Evolutionary conservation across 2,113 vertebrate species (phyloP).

Genomic region (Stegastes partitus): DNA sequence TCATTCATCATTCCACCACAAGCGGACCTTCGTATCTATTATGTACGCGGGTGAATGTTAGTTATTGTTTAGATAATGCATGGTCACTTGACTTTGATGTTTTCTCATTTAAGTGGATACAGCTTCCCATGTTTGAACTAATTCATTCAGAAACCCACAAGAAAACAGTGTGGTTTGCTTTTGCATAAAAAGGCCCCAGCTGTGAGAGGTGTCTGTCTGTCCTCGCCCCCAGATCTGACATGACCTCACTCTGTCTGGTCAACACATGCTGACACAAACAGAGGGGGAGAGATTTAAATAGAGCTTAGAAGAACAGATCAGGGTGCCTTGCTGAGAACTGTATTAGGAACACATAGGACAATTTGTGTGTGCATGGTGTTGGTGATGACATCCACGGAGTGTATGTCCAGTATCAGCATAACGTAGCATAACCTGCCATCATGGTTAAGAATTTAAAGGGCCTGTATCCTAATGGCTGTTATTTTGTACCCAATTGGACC

Average conservation of each 20-base stretch:
- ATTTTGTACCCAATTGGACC: too few relatives aligned
- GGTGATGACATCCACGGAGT: too few relatives aligned
- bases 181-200: neutral
- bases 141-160: conserved; percentile 13
- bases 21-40: conserved; percentile 6
- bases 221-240: neutral
- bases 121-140: conserved; percentile 21
- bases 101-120: conserved; percentile 3
- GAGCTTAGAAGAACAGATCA: conserved; percentile 3
- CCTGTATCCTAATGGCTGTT: neutral
- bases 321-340: neutral
- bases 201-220: neutral
- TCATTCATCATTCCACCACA: neutral
- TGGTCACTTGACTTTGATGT: conserved; percentile 50
- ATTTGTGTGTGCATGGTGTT: neutral
- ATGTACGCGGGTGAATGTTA: conserved; percentile 26
- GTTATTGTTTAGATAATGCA: neutral
- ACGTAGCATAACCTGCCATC: neutral
- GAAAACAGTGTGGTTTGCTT: conserved; percentile 3
- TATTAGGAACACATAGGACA: neutral
- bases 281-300: neutral
- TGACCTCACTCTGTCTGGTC: neutral
- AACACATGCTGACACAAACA: neutral
- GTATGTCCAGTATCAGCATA: too few relatives aligned
- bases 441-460: neutral